phyloP scores from a whole-genome alignment of 2,113 vertebrate genomes.

The Tinamus guttatus region DNA sequence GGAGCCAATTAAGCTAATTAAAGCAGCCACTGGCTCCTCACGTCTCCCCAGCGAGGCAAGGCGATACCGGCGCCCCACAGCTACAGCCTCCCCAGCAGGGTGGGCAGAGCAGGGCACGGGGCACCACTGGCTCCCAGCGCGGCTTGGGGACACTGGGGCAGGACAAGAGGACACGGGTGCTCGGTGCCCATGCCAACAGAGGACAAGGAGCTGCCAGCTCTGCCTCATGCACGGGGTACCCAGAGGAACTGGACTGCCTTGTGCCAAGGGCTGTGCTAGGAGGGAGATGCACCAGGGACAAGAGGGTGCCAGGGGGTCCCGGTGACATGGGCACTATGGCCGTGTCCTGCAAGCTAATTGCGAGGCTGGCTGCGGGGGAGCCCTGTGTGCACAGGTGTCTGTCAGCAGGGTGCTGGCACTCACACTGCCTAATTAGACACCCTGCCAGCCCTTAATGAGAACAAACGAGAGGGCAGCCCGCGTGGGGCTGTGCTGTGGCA shows the following conservation, averaged over 20 bases:
- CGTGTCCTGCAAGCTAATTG: conserved; percentile 52
- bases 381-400: conserved; percentile 74
- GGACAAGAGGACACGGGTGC: accelerated
- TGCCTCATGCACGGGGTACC: accelerated
- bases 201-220: too few relatives aligned
- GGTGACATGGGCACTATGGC: not conserved
- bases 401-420: conserved; percentile 73
- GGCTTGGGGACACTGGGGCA: accelerated
- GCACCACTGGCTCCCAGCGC: accelerated
- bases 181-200: accelerated
- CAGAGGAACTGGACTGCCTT: accelerated
- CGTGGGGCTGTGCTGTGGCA: accelerated
- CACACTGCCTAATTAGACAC: conserved; percentile 64
- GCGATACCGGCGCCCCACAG: accelerated
- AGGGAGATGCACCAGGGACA: too few relatives aligned
- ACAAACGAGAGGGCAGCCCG: conserved; percentile 69
- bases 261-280: too few relatives aligned
- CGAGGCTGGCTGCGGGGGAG: conserved; percentile 48
- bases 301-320: too few relatives aligned
- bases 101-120: accelerated
- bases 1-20: conserved; percentile 72
- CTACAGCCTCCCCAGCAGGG: accelerated
- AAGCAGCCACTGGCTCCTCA: not conserved
- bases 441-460: conserved; percentile 74
- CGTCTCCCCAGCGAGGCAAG: not conserved